A percentile compares a stretch with the other conserved stretches of the same genome.
These are phyloP conservation scores for Orthonevra nobilis DNA, from an alignment of 2,888 invertebrate genomes.

Conservation along the genomic window DNA sequence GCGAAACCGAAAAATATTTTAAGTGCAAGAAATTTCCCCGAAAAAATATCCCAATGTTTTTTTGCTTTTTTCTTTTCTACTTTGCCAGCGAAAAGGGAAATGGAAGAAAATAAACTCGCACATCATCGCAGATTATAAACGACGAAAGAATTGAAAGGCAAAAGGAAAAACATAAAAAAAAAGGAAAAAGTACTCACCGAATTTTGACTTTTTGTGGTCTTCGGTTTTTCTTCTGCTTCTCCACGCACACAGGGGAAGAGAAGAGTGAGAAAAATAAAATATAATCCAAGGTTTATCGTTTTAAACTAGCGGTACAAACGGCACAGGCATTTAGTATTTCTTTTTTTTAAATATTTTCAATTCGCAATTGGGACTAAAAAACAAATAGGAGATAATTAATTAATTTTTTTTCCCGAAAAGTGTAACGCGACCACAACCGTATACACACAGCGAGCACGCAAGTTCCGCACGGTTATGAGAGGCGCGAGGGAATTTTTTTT, in stretches of 20 bases:
- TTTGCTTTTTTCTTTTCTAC: background rate
- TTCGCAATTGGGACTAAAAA: slow-evolving; percentile 32
- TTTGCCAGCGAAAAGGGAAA: slow-evolving; percentile 4
- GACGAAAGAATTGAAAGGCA: too few species aligned
- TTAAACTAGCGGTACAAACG: slow-evolving; percentile 20
- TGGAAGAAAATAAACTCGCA: slow-evolving; percentile 31
- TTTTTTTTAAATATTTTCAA: background rate
- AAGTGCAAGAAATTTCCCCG: slow-evolving; percentile 34
- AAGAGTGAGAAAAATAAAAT: background rate
- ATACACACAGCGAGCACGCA: slow-evolving; percentile 38
- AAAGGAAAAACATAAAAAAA: background rate
- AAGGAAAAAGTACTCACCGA: slow-evolving; percentile 33
- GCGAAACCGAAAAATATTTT: slow-evolving; percentile 22
- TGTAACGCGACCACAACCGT: slow-evolving; percentile 54
- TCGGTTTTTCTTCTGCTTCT: slow-evolving; percentile 2
- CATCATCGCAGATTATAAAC: slow-evolving; percentile 44
- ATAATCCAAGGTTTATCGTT: slow-evolving; percentile 38
- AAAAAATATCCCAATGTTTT: slow-evolving; percentile 10
- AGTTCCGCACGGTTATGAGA: slow-evolving; percentile 29
- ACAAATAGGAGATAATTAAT: background rate
- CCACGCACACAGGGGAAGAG: slow-evolving; percentile 8
- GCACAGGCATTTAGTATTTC: slow-evolving; percentile 8
- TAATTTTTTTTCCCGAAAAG: slow-evolving; percentile 1
- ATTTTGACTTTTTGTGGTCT: slow-evolving; percentile 14
- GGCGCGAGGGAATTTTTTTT: slow-evolving; percentile 4